phyloP scores from a whole-genome alignment of 1,140 invertebrate genomes.

The Meloidogyne exigua region DNA sequence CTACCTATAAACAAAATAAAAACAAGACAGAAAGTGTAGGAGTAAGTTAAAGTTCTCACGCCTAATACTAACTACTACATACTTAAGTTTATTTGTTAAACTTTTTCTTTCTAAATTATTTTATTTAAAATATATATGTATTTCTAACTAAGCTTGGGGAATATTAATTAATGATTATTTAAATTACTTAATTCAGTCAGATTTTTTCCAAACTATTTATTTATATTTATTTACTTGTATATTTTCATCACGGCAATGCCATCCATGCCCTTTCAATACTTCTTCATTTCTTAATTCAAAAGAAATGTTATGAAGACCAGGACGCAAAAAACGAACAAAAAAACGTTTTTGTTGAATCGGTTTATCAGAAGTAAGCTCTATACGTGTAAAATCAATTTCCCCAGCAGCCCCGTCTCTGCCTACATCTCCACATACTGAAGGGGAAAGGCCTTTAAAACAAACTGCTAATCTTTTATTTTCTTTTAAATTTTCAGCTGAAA shows the following conservation, averaged over 20 bases:
- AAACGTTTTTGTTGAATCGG: constrained; percentile 33
- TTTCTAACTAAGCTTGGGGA: too few relatives aligned
- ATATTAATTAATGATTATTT: too few relatives aligned
- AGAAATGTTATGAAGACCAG: constrained; percentile 38
- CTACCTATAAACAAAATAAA: too few relatives aligned
- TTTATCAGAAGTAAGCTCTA: constrained; percentile 26
- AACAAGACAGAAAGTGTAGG: too few relatives aligned
- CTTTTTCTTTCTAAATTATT: too few relatives aligned
- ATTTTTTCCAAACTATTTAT: too few relatives aligned
- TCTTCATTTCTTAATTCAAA: constrained; percentile 43
- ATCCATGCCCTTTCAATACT: constrained; percentile 30
- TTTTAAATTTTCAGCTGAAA: constrained; percentile 5
- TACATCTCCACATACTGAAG: constrained; percentile 46
- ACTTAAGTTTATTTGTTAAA: too few relatives aligned
- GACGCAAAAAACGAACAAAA: constrained; percentile 40
- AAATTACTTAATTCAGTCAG: too few relatives aligned
- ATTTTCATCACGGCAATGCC: constrained; percentile 37
- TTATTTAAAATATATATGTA: too few relatives aligned
- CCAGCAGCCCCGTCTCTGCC: constrained; percentile 33
- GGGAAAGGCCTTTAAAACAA: constrained; percentile 46
- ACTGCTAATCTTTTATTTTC: constrained; percentile 30
- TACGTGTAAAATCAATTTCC: constrained; percentile 39
- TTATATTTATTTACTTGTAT: not conserved
- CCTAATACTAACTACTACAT: too few relatives aligned
- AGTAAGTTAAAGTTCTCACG: too few relatives aligned